Conservation (phyloP, 1,140 invertebrate genomes). For the Yoshiicerus persimilis region DNA sequence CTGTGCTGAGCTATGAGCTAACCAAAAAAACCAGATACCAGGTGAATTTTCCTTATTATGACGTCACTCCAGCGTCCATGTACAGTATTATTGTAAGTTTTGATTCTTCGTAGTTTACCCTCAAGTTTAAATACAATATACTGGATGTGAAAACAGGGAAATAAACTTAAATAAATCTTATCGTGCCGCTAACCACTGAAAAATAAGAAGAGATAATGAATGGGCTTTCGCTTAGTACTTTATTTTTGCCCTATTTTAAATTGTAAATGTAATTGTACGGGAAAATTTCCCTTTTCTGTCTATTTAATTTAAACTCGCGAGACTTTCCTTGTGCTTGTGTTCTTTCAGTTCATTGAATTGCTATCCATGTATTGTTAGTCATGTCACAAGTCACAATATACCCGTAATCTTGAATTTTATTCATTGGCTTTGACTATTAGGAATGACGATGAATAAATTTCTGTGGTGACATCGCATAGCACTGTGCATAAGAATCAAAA, state of each 20-base stretch:
- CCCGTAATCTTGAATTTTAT: too few species aligned
- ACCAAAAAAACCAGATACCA: not conserved
- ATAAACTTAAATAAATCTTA: not conserved
- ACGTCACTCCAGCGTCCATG: not conserved
- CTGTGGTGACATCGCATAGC: too few species aligned
- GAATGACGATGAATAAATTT: too few species aligned
- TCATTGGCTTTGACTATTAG: too few species aligned
- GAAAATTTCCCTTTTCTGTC: not conserved
- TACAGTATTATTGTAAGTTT: not conserved
- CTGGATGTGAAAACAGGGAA: not conserved
- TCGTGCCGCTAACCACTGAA: not conserved
- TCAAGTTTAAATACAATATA: not conserved
- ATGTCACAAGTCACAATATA: too few species aligned
- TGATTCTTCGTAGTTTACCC: not conserved
- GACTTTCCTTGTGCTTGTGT: too few species aligned
- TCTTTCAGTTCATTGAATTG: not conserved
- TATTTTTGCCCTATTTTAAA: not conserved
- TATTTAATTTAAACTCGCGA: too few species aligned
- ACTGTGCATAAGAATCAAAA: too few species aligned
- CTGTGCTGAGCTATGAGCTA: not conserved
- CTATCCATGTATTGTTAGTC: too few species aligned
- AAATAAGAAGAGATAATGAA: not conserved
- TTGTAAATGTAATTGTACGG: not conserved
- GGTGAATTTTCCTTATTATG: not conserved
- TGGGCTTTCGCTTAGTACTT: not conserved